Conservation (phyloP, 2,888 invertebrate genomes). For the Microctonus aethiopoides region DNA sequence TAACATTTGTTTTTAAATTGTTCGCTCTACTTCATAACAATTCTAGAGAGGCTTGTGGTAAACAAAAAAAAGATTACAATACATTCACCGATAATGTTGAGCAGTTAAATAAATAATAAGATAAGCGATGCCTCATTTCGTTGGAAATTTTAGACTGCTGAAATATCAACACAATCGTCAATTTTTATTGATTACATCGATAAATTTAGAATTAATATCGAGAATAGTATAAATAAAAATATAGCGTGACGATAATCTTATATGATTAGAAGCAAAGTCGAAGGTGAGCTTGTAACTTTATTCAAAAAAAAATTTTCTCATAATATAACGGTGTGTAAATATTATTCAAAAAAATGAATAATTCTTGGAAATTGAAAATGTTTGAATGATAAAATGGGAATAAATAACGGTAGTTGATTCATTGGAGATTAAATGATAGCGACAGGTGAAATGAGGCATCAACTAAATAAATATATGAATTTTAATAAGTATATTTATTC, state of each 20-base stretch:
- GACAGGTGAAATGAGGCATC: not conserved
- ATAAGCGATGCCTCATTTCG: not conserved
- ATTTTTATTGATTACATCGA: not conserved
- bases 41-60: too few species aligned
- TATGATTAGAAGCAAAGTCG: not conserved
- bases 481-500: not conserved
- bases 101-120: not conserved
- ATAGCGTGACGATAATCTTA: not conserved
- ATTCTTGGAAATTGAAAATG: not conserved
- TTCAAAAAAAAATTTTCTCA: not conserved
- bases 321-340: not conserved
- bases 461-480: too few species aligned
- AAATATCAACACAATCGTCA: not conserved
- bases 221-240: not conserved
- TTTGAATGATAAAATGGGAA: not conserved
- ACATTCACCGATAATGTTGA: too few species aligned
- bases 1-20: too few species aligned
- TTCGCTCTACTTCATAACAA: too few species aligned
- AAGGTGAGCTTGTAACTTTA: not conserved
- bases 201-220: not conserved
- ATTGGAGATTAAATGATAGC: not conserved
- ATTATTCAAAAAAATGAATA: not conserved
- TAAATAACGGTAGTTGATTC: not conserved
- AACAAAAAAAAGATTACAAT: too few species aligned
- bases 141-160: not conserved